Evolutionary conservation across 2,113 vertebrate species (phyloP), one percentile per base, ranked within the genome.

Genomic region (Edolisoma coerulescens): DNA sequence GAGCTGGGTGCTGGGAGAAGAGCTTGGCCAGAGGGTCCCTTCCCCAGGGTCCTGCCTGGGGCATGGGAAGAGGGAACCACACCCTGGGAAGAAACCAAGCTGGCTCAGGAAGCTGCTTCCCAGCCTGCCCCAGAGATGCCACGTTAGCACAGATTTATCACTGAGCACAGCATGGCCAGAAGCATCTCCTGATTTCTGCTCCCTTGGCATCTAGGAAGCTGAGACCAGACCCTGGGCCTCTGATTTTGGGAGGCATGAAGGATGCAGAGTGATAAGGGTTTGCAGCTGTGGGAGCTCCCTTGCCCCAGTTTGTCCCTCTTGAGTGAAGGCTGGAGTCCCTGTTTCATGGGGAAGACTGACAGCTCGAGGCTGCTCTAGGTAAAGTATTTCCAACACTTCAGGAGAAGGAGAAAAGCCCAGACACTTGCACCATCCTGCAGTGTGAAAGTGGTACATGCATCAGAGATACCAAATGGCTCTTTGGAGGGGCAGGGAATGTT

Each of bases 101-200:
- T 44, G 54, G 20, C 32, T 57, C 37, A 32, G 76, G 11, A 77
- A 61, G 7, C 44, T 52, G 50, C n/a, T 81, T 49, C 16, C 24
- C 32, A 50, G 23, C 5, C 0, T 52, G 24, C 5, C 41, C n/a
- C 28, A 35, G 63, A 52, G 37, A 44, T 85, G 50, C 83, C 3
- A 1, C 0, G 0, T 68, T 50, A 23, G 26, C n/a, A 24, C 49
- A 78, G 47, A 33, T 3, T 5, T 4, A 3, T 45, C 9, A 6
- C 84, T 35, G 64, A 50, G 45, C 27, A 22, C 18, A 42, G 39
- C 53, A 19, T 6, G 5, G 53, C 26, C 57, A 60, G 16, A 83
- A 83, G n/a, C 7, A 22, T 65, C 68, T 74, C 45, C 59, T 30
- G 21, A 19, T 73, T 84, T 90, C 49, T 80, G 10, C 14, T 73